Evolutionary conservation across 1,140 invertebrate species (phyloP).

Genomic region (Eumeta japonica): DNA sequence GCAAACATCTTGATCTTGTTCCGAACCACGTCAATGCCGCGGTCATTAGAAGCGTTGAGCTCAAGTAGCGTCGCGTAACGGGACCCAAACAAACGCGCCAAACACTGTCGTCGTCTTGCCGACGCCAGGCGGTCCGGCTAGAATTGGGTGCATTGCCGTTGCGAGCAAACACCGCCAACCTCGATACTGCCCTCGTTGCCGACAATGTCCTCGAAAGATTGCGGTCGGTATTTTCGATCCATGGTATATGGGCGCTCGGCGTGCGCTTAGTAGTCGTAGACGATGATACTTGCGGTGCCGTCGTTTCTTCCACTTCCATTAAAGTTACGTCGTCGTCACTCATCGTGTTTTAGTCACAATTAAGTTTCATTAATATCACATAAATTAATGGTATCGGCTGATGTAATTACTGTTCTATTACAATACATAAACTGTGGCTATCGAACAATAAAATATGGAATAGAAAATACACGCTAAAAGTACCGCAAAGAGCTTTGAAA

Average conservation of each 20-base stretch:
- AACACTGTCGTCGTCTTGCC: constrained; percentile 99
- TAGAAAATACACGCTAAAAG: too few species aligned
- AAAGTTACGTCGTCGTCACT: constrained; percentile 36
- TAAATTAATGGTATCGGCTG: too few species aligned
- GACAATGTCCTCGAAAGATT: constrained; percentile 82
- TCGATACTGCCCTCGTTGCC: constrained; percentile 93
- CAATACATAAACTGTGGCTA: too few species aligned
- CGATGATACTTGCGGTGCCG: too few species aligned
- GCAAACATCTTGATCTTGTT: constrained; percentile 99
- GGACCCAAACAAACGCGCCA: too few species aligned
- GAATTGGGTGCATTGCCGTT: constrained; percentile 97
- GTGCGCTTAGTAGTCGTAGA: too few species aligned
- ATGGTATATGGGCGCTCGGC: too few species aligned
- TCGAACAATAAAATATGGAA: too few species aligned
- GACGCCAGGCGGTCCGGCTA: constrained; percentile 96
- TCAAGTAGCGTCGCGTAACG: constrained; percentile 85
- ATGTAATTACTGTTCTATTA: too few species aligned
- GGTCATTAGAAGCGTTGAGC: constrained; percentile 96
- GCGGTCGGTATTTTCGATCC: constrained; percentile 97
- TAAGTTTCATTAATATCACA: too few species aligned
- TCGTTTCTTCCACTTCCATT: constrained; percentile 49
- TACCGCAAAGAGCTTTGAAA: too few species aligned
- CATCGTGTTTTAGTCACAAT: too few species aligned
- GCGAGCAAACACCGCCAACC: constrained; percentile 85
- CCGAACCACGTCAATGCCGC: constrained; percentile 96